Base-by-base conservation (phyloP, 2,888 invertebrate species). In the Oegoconia quadripuncta region DNA sequence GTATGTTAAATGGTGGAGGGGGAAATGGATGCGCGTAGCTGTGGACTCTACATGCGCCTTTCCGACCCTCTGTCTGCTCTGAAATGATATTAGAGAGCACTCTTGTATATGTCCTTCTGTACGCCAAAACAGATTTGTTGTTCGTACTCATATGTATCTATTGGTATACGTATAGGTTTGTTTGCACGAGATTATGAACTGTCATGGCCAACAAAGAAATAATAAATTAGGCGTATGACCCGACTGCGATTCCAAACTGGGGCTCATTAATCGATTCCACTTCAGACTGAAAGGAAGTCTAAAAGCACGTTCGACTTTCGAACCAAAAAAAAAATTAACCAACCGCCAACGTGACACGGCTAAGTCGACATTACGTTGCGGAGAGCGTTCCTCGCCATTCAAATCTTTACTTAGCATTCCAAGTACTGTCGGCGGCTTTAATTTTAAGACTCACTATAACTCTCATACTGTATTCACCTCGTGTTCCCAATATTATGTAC, bases 391-490 rank as follows among this genome's bases (percentile, higher is more conserved):
- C 62, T 54, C 48, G 52, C 62, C 61, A 74, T 78, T 69, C 70
- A 82, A 80, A 81, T 75, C 75, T 76, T 78, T 72, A 77, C 72
- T 83, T 75, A 76, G 74, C 73, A 81, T 83, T 78, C 77, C 74
- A 69, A 76, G 74, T 76, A 68, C 56, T 65, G 72, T 58, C 69
- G 65, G 64, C 67, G 64, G 62, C 69, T 78, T 82, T 75, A 79
- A 76, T 80, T 83, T 83, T 76, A 76, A 81, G 74, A 62, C 64
- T 70, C 56, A 68, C 74, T 74, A 73, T 66, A 73, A 73, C 74
- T 69, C 69, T 67, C 72, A 74, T 77, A 70, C 61, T 53, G 69
- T 77, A 82, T 84, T 82, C 83, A 75, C 59, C 55, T 64, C 78
- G 73, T 73, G 78, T 81, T 79, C 76, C 65, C 76, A 75, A 75